Evolutionary conservation across 2,888 invertebrate genomes (phyloP).

Genomic region (Drosophila mimetica): DNA sequence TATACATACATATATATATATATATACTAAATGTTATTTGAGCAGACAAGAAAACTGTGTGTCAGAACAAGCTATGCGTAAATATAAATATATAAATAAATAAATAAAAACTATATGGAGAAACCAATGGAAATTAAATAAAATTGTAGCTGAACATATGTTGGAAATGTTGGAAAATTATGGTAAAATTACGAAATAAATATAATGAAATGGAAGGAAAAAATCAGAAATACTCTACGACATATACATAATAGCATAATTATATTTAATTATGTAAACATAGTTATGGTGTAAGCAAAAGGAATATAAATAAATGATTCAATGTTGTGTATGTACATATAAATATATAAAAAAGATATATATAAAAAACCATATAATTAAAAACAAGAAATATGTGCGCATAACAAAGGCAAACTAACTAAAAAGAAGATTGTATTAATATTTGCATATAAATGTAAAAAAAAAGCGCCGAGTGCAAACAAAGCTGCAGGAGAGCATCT

Average conservation of each 20-base stretch:
- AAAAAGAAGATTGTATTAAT: constrained; percentile 43
- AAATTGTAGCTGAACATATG: constrained; percentile 64
- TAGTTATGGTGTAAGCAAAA: constrained; percentile 69
- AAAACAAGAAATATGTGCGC: constrained; percentile 60
- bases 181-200: constrained; percentile 37
- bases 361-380: constrained; percentile 58
- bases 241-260: constrained; percentile 68
- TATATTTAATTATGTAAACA: constrained; percentile 74
- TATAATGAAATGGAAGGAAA: constrained; percentile 13
- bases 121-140: constrained; percentile 26
- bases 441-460: constrained; percentile 44
- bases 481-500: constrained; percentile 29
- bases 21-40: constrained; percentile 73
- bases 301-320: constrained; percentile 71
- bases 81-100: constrained; percentile 40
- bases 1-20: constrained; percentile 48
- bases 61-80: constrained; percentile 62
- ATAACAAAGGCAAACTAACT: constrained; percentile 49
- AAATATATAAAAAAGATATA: constrained; percentile 51
- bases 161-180: constrained; percentile 58
- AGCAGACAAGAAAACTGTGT: constrained; percentile 61
- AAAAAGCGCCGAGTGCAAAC: constrained; percentile 31
- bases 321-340: constrained; percentile 80
- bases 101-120: constrained; percentile 32
- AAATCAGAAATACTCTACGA: constrained; percentile 24